Evolutionary conservation across 1,140 invertebrate species (phyloP), one percentile per base, ranked within the genome.

Genomic region (Meloidogyne chitwoodi): DNA sequence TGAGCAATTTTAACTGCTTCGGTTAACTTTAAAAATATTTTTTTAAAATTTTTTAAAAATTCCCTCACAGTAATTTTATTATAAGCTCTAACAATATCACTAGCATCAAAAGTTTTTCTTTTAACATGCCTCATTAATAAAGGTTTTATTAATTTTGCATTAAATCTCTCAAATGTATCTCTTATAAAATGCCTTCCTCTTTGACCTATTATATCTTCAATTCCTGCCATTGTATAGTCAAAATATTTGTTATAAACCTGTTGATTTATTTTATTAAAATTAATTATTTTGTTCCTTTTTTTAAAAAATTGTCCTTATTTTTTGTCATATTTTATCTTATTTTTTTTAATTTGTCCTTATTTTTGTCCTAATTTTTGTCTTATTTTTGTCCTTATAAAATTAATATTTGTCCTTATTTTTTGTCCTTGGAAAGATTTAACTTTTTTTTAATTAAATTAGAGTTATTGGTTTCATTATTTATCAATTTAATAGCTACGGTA

Each of bases 81-180:
- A 64, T 84, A 84, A 16, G 83, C 85, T 6, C 83, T 61, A 12
- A 84, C 74, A 44, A 84, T 84, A 19, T 78, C 64, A 5, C 81
- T 78, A 19, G 82, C 82, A 66, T 83, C 82, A 65, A 83, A 83
- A 16, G 38, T 68, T 75, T 82, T 81, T 26, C 71, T 29, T 62
- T 76, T 80, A 38, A 74, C 69, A 64, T 84, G 75, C 64, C 76
- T 79, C 74, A 87, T 85, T 24, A 84, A 65, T 19, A 87, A 62
- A 6, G 83, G 83, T 26, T 82, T 83, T 22, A 84, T 26, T 29
- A 87, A 41, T 68, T 84, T 87, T 19, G 83, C 85, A 70, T 84
- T 84, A 44, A 84, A 83, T 3, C 83, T 77, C 61, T 84, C 83
- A 67, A 87, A 84, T 56, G 74, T 26, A 16, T 81, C 80, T 19